Base-by-base conservation (phyloP, 2,113 vertebrate species). In the Gymnogyps californianus region DNA sequence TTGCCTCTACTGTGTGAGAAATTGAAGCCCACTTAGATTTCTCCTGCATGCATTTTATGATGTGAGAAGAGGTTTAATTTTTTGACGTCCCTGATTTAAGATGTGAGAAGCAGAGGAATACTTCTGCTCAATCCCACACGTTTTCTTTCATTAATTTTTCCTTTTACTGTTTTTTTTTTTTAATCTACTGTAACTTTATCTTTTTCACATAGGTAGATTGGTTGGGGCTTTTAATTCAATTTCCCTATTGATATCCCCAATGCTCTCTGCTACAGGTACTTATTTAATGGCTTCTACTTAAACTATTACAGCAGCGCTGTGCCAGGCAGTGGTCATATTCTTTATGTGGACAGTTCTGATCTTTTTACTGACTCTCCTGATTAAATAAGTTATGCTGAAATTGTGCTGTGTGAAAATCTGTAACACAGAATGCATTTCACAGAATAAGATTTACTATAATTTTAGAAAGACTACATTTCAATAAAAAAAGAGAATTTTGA, bases 1-100 rank as follows among this genome's bases (percentile, higher is more conserved):
- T 64, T 93, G 93, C 95, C 95, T 96, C 96, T 81, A 91, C 95
- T 82, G 72, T 85, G 96, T 90, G 92, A 97, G 91, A 98, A 97
- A 96, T 86, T 78, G 92, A 95, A 96, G 93, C 83, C 94, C 86
- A 57, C 96, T 97, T 95, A 97, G 87, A 95, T 95, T 98, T 98
- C 96, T 96, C 80, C 79, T 93, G 61, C 77, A 91, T 90, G 47
- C 66, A 83, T 90, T 97, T 98, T 96, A 97, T 92, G 90, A 96
- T 96, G 92, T 94, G 97, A 97, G 83, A 94, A 94, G 79, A 96
- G 80, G 90, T 59, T 96, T 97, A 96, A 98, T 97, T 97, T 96
- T 97, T 98, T 97, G 16, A 97, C 96, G 81, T 87, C 65, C 38
- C 51, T 65, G 62, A 96, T 95, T 97, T 97, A 97, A 98, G 96